Evolutionary conservation across 2,113 vertebrate species (phyloP).

Genomic region (Egretta garzetta): DNA sequence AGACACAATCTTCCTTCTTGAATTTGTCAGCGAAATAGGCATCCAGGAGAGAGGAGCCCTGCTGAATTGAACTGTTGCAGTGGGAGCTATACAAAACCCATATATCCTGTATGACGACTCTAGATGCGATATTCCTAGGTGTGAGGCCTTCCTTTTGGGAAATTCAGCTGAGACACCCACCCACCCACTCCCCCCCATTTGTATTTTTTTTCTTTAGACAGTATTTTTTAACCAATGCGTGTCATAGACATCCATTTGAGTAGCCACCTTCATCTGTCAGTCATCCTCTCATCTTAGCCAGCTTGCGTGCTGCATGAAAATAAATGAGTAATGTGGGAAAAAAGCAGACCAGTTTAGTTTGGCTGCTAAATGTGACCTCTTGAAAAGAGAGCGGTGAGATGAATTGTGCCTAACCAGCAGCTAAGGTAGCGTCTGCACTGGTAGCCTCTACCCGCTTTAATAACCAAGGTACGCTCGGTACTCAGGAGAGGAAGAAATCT

Average conservation of each 20-base stretch:
- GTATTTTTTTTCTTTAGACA: not conserved
- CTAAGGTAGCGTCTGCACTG: not conserved
- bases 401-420: not conserved
- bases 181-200: not conserved
- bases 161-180: not conserved
- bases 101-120: not conserved
- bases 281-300: not conserved
- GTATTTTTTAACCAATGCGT: not conserved
- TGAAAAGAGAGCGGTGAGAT: not conserved
- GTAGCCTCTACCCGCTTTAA: not conserved
- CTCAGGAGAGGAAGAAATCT: not conserved
- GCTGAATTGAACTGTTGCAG: not conserved
- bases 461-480: not conserved
- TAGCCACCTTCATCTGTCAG: not conserved
- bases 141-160: not conserved
- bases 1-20: constrained; percentile 5
- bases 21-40: not conserved
- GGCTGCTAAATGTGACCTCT: not conserved
- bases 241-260: not conserved
- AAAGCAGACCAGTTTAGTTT: not conserved
- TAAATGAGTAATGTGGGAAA: not conserved
- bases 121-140: not conserved
- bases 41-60: not conserved
- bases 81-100: not conserved
- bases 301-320: not conserved